These are phyloP conservation scores for Norana najaformis DNA, from an alignment of 2,888 invertebrate genomes.

Conservation along the genomic window DNA sequence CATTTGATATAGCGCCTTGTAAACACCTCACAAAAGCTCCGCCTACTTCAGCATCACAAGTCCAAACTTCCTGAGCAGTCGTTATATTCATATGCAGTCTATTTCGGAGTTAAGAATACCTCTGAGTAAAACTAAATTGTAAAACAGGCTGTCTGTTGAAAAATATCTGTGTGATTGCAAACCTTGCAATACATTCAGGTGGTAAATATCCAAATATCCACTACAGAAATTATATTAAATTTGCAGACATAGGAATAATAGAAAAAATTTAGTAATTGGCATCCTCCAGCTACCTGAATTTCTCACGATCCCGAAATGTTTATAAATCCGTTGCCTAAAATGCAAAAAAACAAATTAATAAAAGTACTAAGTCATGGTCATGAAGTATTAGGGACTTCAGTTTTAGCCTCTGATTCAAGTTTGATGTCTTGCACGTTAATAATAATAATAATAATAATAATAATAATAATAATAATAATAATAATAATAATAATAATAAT, in stretches of 20 bases:
- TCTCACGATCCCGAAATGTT: neutral
- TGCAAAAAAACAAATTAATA: neutral
- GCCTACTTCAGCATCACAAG: too few relatives aligned
- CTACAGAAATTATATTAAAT: neutral
- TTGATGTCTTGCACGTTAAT: too few relatives aligned
- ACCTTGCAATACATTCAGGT: neutral
- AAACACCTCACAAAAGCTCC: too few relatives aligned
- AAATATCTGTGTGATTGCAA: neutral
- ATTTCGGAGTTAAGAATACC: neutral
- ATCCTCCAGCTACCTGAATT: neutral
- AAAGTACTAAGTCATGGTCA: neutral
- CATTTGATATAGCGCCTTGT: too few relatives aligned
- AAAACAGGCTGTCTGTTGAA: neutral
- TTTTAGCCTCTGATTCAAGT: too few relatives aligned
- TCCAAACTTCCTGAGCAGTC: too few relatives aligned
- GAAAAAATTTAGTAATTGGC: neutral
- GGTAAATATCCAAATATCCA: neutral
- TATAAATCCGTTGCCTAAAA: neutral
- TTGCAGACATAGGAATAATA: neutral
- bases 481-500: neutral
- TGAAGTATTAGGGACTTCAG: too few relatives aligned
- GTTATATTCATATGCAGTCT: neutral
- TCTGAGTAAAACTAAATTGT: conserved; percentile 13
- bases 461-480: too few relatives aligned
- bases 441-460: too few relatives aligned